These are phyloP conservation scores for Pelmatolapia mariae DNA, from an alignment of 2,113 vertebrate genomes.

Conservation along the genomic window DNA sequence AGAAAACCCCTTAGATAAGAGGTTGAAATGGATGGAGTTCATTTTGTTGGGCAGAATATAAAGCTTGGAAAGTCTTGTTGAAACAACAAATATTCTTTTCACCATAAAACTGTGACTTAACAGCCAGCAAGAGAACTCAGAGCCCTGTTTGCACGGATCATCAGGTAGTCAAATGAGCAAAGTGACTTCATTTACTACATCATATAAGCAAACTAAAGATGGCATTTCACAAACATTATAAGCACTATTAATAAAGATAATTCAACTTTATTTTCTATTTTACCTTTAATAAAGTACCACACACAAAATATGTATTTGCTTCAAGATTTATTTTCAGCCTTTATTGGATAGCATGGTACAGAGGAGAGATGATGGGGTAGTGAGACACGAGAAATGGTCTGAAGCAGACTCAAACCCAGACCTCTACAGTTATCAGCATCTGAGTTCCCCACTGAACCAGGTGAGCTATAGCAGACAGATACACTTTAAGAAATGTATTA, in stretches of 20 bases:
- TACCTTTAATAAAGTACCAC: not conserved
- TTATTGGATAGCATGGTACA: not conserved
- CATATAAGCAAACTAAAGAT: not conserved
- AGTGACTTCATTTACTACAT: not conserved
- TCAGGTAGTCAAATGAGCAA: not conserved
- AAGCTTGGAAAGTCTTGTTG: not conserved
- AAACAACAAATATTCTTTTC: not conserved
- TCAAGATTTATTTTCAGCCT: not conserved
- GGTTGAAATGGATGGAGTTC: not conserved
- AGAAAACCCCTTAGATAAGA: not conserved
- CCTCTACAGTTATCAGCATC: not conserved
- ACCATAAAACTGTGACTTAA: not conserved
- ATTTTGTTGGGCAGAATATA: not conserved
- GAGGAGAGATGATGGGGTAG: not conserved
- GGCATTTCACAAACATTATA: not conserved
- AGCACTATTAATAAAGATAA: not conserved
- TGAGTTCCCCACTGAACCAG: not conserved
- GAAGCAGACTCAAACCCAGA: not conserved
- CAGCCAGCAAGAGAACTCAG: not conserved
- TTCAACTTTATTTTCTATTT: not conserved
- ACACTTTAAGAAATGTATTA: not conserved
- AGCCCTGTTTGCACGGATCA: not conserved
- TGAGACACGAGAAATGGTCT: not conserved
- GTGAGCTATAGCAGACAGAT: not conserved
- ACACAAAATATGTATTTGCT: not conserved